Conservation (phyloP, 23 tunicate species). For the Clavelina lepadiformis region DNA sequence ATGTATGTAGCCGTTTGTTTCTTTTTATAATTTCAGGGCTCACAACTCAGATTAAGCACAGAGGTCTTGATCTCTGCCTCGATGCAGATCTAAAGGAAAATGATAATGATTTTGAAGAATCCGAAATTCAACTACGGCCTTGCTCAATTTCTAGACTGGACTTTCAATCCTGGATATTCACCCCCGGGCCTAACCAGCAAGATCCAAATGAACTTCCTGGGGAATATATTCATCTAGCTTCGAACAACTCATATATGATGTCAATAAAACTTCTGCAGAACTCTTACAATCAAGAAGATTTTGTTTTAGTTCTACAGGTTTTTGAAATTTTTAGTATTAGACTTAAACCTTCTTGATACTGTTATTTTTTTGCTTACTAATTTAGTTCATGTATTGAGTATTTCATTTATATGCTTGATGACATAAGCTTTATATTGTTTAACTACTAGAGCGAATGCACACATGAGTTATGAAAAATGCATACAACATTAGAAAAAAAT, state of each 20-base stretch:
- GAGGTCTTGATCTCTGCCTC: conserved; percentile 52
- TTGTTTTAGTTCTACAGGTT: too few species aligned
- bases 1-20: background rate
- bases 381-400: too few species aligned
- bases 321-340: too few species aligned
- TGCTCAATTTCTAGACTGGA: conserved; percentile 23
- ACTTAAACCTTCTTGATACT: too few species aligned
- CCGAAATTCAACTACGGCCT: conserved; percentile 7
- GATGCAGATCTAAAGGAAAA: conserved; percentile 21
- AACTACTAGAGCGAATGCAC: too few species aligned
- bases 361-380: too few species aligned
- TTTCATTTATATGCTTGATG: too few species aligned
- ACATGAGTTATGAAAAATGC: too few species aligned
- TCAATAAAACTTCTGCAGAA: conserved; percentile 4
- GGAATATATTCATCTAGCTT: conserved; percentile 46
- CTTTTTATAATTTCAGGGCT: conserved; percentile 14
- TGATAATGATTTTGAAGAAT: background rate
- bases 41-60: conserved; percentile 64
- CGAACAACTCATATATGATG: conserved; percentile 25
- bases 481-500: too few species aligned
- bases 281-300: too few species aligned
- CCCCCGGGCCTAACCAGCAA: conserved; percentile 10
- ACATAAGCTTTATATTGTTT: too few species aligned
- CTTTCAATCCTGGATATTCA: conserved; percentile 54
- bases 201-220: conserved; percentile 27